Evolutionary conservation across 2,113 vertebrate species (phyloP).

Genomic region (Mohoua ochrocephala): DNA sequence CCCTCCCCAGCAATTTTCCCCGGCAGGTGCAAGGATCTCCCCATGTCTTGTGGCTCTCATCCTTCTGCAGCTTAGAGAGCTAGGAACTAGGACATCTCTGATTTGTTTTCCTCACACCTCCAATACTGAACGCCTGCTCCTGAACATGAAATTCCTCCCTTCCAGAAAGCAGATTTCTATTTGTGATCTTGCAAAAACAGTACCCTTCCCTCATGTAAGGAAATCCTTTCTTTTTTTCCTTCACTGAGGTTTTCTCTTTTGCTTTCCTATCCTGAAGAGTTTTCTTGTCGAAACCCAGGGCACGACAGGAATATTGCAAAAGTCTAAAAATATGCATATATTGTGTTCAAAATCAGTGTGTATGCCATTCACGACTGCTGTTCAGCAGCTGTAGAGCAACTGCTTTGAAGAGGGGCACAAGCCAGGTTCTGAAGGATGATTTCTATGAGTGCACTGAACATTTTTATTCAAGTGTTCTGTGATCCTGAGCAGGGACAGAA

Average conservation of each 20-base stretch:
- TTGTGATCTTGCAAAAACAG: background rate
- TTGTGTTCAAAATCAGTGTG: background rate
- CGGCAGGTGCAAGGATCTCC: background rate
- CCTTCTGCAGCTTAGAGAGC: background rate
- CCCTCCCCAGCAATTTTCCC: fast-evolving
- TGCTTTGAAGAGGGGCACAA: background rate
- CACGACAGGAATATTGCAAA: background rate
- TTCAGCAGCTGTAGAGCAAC: background rate
- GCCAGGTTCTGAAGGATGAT: background rate
- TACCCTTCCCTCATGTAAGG: fast-evolving
- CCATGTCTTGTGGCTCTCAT: background rate
- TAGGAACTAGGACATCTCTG: background rate
- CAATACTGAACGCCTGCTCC: background rate
- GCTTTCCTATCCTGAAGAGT: background rate
- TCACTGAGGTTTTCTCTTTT: background rate
- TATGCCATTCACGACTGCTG: background rate
- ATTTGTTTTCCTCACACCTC: background rate
- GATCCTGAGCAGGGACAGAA: background rate
- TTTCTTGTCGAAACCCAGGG: background rate
- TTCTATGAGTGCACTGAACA: background rate
- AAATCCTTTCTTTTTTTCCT: background rate
- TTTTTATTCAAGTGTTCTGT: background rate
- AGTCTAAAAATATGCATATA: background rate
- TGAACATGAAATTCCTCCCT: background rate
- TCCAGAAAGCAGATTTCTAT: background rate